These are phyloP conservation scores for Manacus vitellinus DNA, from an alignment of 2,113 vertebrate species.

Conservation along the genomic window DNA sequence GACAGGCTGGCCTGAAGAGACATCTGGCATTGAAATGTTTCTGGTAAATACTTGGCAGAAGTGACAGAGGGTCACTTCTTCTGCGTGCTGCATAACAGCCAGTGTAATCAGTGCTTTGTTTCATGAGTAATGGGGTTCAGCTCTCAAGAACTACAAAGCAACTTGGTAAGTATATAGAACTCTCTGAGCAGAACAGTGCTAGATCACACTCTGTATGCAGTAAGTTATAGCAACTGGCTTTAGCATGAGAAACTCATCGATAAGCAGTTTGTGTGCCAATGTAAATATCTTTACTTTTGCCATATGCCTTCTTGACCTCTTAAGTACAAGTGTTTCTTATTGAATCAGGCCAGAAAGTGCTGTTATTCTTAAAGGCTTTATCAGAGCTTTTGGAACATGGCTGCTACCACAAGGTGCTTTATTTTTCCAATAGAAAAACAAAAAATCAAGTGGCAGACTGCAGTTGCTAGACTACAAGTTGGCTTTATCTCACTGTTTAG, in stretches of 20 bases:
- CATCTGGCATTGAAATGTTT: neutral
- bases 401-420: neutral
- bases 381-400: neutral
- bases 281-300: neutral
- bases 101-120: neutral
- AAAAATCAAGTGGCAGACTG: neutral
- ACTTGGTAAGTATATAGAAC: neutral
- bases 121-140: neutral
- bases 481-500: neutral
- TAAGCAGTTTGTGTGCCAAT: rapidly evolving
- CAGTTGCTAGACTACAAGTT: neutral
- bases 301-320: neutral
- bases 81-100: neutral
- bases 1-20: neutral
- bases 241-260: neutral
- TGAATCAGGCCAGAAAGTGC: neutral
- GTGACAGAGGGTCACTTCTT: neutral
- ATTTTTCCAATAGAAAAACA: neutral
- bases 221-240: neutral
- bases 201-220: neutral
- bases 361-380: neutral
- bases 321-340: neutral
- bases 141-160: neutral
- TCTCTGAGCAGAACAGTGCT: neutral
- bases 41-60: neutral